Conservation (phyloP, 2,797 vertebrate species). For the Acanthurus tractus region DNA sequence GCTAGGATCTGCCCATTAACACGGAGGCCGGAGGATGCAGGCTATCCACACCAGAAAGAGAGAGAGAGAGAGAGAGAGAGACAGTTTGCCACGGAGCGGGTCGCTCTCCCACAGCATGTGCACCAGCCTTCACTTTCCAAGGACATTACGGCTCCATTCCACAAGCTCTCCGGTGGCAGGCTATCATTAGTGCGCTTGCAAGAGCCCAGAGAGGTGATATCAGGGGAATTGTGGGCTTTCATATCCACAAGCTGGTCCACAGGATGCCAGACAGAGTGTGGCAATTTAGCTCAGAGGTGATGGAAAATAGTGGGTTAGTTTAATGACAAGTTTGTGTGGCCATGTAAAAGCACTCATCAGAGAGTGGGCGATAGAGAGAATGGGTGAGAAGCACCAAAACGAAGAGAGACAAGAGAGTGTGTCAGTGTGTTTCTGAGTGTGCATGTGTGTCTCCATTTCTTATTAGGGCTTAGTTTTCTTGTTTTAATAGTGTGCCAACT, state of each 20-base stretch:
- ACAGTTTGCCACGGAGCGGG: slow-evolving; percentile 57
- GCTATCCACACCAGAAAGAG: slow-evolving; percentile 44
- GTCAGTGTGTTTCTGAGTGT: slow-evolving; percentile 46
- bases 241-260: slow-evolving; percentile 81
- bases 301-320: slow-evolving; percentile 82
- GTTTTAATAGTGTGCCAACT: slow-evolving; percentile 19
- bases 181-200: slow-evolving; percentile 85
- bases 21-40: slow-evolving; percentile 53
- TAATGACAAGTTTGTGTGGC: slow-evolving; percentile 85
- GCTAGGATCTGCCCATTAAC: slow-evolving; percentile 77
- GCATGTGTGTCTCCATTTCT: slow-evolving; percentile 10
- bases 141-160: slow-evolving; percentile 82
- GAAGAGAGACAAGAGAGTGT: slow-evolving; percentile 45
- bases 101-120: slow-evolving; percentile 67
- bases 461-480: slow-evolving; percentile 30
- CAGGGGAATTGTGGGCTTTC: slow-evolving; percentile 86
- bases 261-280: slow-evolving; percentile 77
- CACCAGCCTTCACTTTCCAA: slow-evolving; percentile 80
- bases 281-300: slow-evolving; percentile 84
- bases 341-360: slow-evolving; percentile 83
- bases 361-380: slow-evolving; percentile 73
- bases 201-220: slow-evolving; percentile 82
- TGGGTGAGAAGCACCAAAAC: slow-evolving; percentile 61
- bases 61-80: slow-evolving; percentile 36
- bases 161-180: slow-evolving; percentile 80